A percentile compares a stretch with the other conserved stretches of the same genome.
These are phyloP conservation scores for Smutsia temminckii DNA, from an alignment of 2,797 vertebrate genomes.

Conservation along the genomic window DNA sequence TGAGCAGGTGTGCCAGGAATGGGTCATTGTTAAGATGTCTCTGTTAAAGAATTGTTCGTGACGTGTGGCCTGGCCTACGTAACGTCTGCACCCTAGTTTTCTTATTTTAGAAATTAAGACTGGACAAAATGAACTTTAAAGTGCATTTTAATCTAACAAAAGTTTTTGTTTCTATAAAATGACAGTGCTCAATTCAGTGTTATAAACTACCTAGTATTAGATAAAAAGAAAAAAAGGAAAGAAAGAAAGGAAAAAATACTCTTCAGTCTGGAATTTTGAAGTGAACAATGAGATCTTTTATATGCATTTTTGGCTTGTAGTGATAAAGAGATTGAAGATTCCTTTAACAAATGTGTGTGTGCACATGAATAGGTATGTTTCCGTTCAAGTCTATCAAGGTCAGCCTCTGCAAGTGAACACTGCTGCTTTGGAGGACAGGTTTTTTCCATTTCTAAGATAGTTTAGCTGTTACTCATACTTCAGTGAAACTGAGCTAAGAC, in stretches of 20 bases:
- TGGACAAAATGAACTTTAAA: not conserved
- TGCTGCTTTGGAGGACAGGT: not conserved
- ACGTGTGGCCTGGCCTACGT: rapidly evolving
- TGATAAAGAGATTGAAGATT: not conserved
- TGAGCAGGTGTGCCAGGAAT: not conserved
- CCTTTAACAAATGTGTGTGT: not conserved
- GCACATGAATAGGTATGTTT: not conserved
- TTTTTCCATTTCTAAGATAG: not conserved
- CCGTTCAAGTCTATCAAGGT: not conserved
- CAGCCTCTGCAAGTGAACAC: not conserved
- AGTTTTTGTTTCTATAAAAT: not conserved
- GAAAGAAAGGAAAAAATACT: not conserved
- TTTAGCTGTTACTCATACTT: not conserved
- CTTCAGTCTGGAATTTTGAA: slow-evolving; percentile 17
- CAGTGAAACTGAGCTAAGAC: not conserved
- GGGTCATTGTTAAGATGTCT: not conserved
- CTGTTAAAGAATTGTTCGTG: not conserved
- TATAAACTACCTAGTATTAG: not conserved
- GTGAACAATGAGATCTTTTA: not conserved
- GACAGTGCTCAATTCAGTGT: not conserved
- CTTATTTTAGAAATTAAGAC: slow-evolving; percentile 2
- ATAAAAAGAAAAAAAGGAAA: not conserved
- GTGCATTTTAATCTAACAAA: not conserved
- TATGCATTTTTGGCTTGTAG: not conserved
- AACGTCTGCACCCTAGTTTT: not conserved